phyloP scores from a whole-genome alignment of 2,797 vertebrate species.

The Sciaenops ocellatus region DNA sequence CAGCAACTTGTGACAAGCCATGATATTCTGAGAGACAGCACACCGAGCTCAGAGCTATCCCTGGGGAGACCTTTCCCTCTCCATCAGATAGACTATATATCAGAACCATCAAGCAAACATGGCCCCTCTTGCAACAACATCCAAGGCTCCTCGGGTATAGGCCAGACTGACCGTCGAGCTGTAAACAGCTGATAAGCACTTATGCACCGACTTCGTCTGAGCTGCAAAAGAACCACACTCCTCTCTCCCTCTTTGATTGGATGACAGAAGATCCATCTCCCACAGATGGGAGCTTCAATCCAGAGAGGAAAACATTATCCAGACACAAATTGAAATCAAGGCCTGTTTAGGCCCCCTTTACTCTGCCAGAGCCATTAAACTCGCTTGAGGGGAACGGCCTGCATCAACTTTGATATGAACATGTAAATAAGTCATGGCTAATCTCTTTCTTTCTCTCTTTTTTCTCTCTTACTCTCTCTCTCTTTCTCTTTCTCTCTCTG shows the following conservation, averaged over 20 bases:
- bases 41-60: conserved; percentile 61
- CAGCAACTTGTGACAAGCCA: conserved; percentile 74
- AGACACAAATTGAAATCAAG: conserved; percentile 31
- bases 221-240: conserved; percentile 26
- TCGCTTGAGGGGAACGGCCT: conserved; percentile 55
- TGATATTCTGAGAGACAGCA: conserved; percentile 78
- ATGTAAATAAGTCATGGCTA: conserved; percentile 82
- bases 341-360: conserved; percentile 1
- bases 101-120: conserved; percentile 67
- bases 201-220: conserved; percentile 51
- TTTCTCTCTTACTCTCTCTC: conserved; percentile 10
- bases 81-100: conserved; percentile 64
- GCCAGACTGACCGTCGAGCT: conserved; percentile 54
- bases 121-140: conserved; percentile 45
- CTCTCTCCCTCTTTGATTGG: conserved; percentile 20
- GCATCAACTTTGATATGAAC: conserved; percentile 73
- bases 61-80: conserved; percentile 61
- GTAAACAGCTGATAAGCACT: conserved; percentile 44
- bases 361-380: conserved; percentile 46
- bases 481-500: conserved; percentile 33
- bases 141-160: conserved; percentile 22
- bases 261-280: conserved; percentile 37
- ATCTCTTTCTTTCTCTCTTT: conserved; percentile 44
- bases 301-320: conserved; percentile 13
- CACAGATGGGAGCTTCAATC: conserved; percentile 23